Percentiles rank a stretch among this genome's conserved stretches.
Conservation (phyloP, 2,113 vertebrate genomes). For the Pagrus major region DNA sequence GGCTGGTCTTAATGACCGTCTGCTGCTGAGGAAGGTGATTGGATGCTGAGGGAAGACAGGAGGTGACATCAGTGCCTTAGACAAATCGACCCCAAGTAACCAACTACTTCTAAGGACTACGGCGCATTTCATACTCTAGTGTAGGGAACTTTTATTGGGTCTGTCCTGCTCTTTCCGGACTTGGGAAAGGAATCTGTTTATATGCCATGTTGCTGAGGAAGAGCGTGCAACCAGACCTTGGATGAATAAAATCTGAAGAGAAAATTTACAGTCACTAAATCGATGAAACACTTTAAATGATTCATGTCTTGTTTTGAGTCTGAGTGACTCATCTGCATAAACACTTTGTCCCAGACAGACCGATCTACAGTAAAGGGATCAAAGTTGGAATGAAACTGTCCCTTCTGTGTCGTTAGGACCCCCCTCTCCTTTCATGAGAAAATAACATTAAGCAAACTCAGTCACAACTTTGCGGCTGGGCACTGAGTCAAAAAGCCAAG, state of each 20-base stretch:
- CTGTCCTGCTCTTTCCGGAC: neutral
- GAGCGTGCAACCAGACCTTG: too few species aligned
- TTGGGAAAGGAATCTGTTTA: too few species aligned
- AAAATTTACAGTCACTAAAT: neutral
- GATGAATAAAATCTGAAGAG: too few species aligned
- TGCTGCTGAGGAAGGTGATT: slow-evolving; percentile 63
- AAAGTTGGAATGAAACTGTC: slow-evolving; percentile 22
- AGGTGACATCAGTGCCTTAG: neutral
- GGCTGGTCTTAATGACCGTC: slow-evolving; percentile 42
- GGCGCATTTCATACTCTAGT: neutral
- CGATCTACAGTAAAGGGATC: slow-evolving; percentile 31
- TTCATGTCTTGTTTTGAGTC: slow-evolving; percentile 16
- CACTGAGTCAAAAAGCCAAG: neutral
- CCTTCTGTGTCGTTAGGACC: slow-evolving; percentile 10
- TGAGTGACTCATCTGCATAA: slow-evolving; percentile 14
- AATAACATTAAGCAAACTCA: neutral
- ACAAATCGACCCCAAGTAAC: neutral
- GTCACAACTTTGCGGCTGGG: slow-evolving; percentile 1
- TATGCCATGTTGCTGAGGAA: too few species aligned
- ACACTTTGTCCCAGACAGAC: slow-evolving; percentile 31
- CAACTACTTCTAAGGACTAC: neutral
- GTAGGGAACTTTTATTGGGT: neutral
- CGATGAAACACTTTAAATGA: too few species aligned
- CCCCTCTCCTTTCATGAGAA: slow-evolving; percentile 1
- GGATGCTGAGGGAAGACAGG: slow-evolving; percentile 59